These are phyloP conservation scores for Tauraco erythrolophus DNA, from an alignment of 2,113 vertebrate species.

Conservation along the genomic window DNA sequence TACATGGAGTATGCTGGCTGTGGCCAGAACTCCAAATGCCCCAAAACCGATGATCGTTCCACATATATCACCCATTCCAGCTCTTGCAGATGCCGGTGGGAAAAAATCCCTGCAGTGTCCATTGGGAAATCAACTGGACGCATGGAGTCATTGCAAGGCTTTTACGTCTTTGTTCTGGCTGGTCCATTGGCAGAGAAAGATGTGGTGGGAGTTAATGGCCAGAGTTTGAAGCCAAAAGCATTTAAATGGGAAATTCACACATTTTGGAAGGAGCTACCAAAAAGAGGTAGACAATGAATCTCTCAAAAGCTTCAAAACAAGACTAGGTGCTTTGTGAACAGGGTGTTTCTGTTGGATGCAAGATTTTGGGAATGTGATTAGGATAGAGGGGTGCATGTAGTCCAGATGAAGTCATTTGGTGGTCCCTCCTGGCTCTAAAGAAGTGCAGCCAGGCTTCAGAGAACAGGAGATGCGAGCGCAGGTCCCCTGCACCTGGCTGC, in stretches of 20 bases:
- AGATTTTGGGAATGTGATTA: background rate
- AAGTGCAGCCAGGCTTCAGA: background rate
- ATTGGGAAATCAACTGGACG: background rate
- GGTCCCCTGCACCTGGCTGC: background rate
- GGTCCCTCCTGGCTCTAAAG: background rate
- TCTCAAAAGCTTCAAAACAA: background rate
- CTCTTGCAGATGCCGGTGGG: background rate
- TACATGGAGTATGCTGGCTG: background rate
- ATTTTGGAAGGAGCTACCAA: background rate
- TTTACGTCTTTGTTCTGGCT: background rate
- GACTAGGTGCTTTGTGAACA: background rate
- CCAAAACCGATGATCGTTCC: background rate
- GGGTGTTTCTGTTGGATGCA: background rate
- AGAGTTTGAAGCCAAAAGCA: background rate
- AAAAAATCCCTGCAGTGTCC: background rate
- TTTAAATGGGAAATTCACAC: background rate
- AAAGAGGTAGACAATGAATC: background rate
- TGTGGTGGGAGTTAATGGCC: background rate
- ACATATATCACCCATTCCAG: accelerated
- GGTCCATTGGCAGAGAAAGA: background rate
- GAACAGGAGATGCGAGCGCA: background rate
- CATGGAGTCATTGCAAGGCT: background rate
- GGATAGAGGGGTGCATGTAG: background rate
- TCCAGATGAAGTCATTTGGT: background rate
- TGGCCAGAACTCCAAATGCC: background rate